These are phyloP conservation scores for Neria commutata DNA, from an alignment of 2,888 invertebrate genomes.

Conservation along the genomic window DNA sequence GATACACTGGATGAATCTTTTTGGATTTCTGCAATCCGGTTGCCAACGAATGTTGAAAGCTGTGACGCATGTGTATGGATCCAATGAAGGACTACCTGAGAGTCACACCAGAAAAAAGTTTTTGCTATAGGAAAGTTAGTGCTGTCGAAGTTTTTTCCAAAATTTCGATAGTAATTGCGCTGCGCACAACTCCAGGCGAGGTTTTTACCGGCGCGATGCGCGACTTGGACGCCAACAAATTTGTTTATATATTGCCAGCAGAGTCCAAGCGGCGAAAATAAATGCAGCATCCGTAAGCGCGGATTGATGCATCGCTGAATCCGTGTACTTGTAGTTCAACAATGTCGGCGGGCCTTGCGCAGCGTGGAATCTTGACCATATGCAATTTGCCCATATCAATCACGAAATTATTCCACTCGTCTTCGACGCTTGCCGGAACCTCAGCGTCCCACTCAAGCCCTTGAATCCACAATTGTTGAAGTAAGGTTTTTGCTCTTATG, in stretches of 20 bases:
- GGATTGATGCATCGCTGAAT: background rate
- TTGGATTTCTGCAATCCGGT: too few relatives aligned
- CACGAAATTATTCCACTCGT: background rate
- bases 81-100: background rate
- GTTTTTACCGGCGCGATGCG: background rate
- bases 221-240: background rate
- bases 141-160: background rate
- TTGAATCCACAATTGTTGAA: too few relatives aligned
- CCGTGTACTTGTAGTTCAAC: background rate
- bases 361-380: background rate
- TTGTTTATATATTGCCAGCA: background rate
- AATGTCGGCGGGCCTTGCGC: background rate
- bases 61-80: too few relatives aligned
- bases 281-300: background rate
- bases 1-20: too few relatives aligned
- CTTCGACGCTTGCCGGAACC: too few relatives aligned
- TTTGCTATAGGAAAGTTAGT: background rate
- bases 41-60: too few relatives aligned
- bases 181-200: too few relatives aligned
- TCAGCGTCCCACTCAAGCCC: too few relatives aligned
- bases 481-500: too few relatives aligned
- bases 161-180: background rate
- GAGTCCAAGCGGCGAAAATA: background rate
- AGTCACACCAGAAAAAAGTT: background rate
- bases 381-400: background rate